Evolutionary conservation across 2,797 vertebrate genomes (phyloP).

Genomic region (Clarias fuscus): DNA sequence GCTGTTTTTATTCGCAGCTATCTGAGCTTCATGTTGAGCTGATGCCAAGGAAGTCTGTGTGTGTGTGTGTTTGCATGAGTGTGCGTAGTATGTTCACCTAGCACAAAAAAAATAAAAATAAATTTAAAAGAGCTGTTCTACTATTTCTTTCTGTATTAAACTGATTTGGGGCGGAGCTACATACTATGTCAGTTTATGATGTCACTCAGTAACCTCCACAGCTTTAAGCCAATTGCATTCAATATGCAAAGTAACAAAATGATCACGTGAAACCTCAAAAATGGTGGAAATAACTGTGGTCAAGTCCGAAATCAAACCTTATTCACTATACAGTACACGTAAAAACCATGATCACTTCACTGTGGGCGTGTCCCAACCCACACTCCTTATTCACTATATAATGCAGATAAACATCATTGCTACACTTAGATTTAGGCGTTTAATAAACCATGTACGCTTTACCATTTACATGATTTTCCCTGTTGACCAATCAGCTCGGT

Average conservation of each 20-base stretch:
- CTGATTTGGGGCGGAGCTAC: neutral
- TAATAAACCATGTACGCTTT: neutral
- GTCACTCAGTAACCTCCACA: neutral
- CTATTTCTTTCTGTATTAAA: neutral
- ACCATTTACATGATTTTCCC: neutral
- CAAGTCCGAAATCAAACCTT: neutral
- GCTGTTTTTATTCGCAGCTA: slow-evolving; percentile 64
- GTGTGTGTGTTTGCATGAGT: slow-evolving; percentile 29
- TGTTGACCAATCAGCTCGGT: no score
- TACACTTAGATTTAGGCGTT: neutral
- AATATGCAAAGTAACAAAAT: neutral
- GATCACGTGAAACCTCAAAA: neutral
- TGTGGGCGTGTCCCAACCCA: no score
- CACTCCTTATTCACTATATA: neutral
- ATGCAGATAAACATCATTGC: neutral
- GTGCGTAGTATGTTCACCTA: neutral
- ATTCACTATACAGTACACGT: neutral
- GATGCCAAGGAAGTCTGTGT: slow-evolving; percentile 64
- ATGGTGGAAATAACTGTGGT: neutral
- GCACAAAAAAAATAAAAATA: no score
- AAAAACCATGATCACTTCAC: neutral
- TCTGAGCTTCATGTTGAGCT: slow-evolving; percentile 69
- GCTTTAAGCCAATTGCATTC: neutral
- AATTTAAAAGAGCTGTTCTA: neutral
- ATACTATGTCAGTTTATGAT: neutral